These are phyloP conservation scores for Saguinus oedipus DNA, from an alignment of 2,797 vertebrate genomes.

Conservation along the genomic window DNA sequence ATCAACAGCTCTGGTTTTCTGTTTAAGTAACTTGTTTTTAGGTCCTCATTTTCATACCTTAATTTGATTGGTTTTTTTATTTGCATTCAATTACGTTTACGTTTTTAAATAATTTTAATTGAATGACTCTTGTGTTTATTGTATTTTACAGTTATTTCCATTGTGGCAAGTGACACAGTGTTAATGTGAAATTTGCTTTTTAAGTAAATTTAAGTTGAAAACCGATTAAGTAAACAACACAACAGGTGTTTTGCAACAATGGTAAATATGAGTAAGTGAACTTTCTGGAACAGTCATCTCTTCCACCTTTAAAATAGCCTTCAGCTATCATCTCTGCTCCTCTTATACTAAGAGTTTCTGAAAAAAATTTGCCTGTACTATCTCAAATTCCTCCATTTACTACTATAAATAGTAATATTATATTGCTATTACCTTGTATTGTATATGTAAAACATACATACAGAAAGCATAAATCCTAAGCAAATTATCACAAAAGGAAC, in stretches of 20 bases:
- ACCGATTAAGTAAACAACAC: background rate
- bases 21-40: background rate
- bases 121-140: background rate
- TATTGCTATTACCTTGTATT: too few relatives aligned
- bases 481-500: background rate
- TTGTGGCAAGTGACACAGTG: background rate
- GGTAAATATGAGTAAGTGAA: background rate
- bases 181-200: background rate
- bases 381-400: background rate
- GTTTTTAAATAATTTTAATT: background rate
- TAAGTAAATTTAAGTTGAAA: conserved; percentile 3
- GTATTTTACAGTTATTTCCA: background rate
- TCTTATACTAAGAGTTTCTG: background rate
- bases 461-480: background rate
- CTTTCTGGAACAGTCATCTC: conserved; percentile 10
- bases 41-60: background rate
- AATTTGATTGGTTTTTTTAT: background rate
- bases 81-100: background rate
- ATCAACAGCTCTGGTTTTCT: background rate
- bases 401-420: background rate
- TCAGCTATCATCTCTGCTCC: background rate
- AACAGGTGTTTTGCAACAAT: background rate
- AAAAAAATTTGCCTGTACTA: background rate
- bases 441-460: background rate
- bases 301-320: background rate